phyloP scores from a whole-genome alignment of 2,797 vertebrate species.

The Neopelma chrysocephalum region DNA sequence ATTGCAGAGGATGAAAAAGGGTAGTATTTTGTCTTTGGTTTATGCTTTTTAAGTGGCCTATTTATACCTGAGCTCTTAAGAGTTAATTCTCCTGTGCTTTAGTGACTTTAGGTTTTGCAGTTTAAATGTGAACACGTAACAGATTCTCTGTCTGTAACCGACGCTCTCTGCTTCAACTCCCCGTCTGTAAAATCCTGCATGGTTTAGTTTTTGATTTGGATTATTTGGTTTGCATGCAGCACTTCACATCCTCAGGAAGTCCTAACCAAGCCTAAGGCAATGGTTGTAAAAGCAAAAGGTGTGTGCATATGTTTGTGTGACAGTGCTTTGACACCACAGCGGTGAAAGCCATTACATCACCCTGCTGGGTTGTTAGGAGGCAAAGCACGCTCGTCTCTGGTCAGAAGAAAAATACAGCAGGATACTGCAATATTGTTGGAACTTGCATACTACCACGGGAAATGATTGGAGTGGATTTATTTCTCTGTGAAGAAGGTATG shows the following conservation, averaged over 20 bases:
- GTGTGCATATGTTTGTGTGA: neutral
- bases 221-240: neutral
- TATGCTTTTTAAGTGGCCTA: neutral
- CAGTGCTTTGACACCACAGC: neutral
- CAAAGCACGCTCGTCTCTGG: neutral
- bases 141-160: neutral
- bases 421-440: neutral
- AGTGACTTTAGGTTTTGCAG: neutral
- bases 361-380: neutral
- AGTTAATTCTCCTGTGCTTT: neutral
- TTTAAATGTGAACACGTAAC: neutral
- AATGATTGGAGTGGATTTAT: neutral
- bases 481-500: neutral
- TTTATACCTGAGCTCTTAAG: neutral
- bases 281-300: neutral
- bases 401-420: neutral
- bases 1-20: neutral
- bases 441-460: neutral
- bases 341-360: constrained; percentile 5
- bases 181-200: neutral
- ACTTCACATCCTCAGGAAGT: neutral
- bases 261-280: neutral
- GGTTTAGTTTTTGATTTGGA: neutral
- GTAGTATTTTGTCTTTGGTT: neutral
- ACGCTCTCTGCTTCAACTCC: neutral